These are phyloP conservation scores for Temnothorax unifasciatus DNA, from an alignment of 2,888 invertebrate species.

Conservation along the genomic window DNA sequence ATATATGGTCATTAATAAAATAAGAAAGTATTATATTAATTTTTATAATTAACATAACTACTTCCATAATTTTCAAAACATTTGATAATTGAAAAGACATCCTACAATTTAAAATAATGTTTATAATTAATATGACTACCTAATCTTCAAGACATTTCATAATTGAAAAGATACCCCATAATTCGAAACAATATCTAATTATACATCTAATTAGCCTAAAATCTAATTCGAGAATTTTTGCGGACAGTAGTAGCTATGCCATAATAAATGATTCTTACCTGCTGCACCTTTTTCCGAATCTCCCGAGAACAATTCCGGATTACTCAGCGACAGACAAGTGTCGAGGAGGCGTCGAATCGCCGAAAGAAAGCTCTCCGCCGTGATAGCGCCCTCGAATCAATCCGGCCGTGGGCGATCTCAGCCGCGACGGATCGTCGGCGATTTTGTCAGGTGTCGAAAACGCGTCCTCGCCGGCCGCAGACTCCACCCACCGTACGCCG, in stretches of 20 bases:
- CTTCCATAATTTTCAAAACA: too few relatives aligned
- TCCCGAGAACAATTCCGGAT: conserved; percentile 28
- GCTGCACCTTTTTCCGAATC: conserved; percentile 42
- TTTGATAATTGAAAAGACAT: too few relatives aligned
- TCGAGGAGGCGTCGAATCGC: background rate
- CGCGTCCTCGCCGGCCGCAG: conserved; percentile 74
- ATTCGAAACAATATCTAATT: background rate
- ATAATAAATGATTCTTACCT: conserved; percentile 30
- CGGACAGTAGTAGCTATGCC: background rate
- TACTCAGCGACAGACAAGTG: background rate
- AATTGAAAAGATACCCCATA: background rate
- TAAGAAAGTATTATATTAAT: too few relatives aligned
- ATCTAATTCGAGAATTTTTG: background rate
- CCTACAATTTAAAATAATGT: too few relatives aligned
- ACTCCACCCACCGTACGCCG: conserved; percentile 68
- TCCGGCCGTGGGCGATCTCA: conserved; percentile 48
- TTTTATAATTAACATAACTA: too few relatives aligned
- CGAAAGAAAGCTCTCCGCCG: conserved; percentile 13
- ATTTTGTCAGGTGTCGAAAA: conserved; percentile 55
- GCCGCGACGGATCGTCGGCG: conserved; percentile 51
- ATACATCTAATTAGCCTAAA: background rate
- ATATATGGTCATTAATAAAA: background rate
- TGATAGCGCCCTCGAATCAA: background rate
- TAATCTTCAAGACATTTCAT: background rate
- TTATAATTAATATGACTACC: background rate